Conservation (phyloP, 2,888 invertebrate species). For the Acholoe squamosa region DNA sequence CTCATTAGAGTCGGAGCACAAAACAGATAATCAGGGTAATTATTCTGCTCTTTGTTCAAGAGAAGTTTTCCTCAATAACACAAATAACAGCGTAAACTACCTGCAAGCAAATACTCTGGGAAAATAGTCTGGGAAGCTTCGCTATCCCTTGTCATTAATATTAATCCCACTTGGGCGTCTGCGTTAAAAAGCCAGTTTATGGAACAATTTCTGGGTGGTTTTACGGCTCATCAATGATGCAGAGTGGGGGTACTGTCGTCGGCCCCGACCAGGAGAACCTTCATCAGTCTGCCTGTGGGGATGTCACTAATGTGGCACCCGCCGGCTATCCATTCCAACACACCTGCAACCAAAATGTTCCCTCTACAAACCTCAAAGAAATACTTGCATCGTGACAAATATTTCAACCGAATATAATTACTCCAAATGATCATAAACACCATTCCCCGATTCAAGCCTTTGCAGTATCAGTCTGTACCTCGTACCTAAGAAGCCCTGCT, state of each 20-base stretch:
- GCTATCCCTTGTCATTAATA: conserved; percentile 20
- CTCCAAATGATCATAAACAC: not conserved
- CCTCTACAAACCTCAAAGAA: not conserved
- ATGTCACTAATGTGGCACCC: too few relatives aligned
- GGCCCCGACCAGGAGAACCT: not conserved
- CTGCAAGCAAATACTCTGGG: not conserved
- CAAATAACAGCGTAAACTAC: not conserved
- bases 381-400: too few relatives aligned
- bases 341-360: not conserved
- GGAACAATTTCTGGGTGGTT: conserved; percentile 16
- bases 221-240: not conserved
- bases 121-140: not conserved
- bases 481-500: too few relatives aligned
- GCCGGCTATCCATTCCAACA: too few relatives aligned
- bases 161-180: not conserved
- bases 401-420: too few relatives aligned
- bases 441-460: not conserved
- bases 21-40: not conserved
- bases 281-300: too few relatives aligned
- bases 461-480: not conserved
- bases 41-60: not conserved
- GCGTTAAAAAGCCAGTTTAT: not conserved
- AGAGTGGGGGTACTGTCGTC: not conserved
- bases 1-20: not conserved
- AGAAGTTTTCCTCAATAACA: not conserved